Base-by-base conservation (phyloP, 2,888 invertebrate genomes). In the Apamea anceps region DNA sequence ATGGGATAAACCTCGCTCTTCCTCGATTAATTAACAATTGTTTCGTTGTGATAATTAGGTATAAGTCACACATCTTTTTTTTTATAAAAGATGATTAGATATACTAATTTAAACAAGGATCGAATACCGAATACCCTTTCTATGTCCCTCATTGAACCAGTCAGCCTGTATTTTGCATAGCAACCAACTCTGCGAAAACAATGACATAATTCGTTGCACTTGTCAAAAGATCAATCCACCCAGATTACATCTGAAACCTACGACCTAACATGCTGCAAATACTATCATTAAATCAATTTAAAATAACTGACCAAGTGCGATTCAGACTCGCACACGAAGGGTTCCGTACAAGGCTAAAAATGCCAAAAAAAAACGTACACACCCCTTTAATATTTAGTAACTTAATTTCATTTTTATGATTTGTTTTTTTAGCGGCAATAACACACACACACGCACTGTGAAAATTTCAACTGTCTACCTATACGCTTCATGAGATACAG, bases 281-380 rank as follows among this genome's bases (percentile, higher is more conserved):
- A 66, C 77, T 72, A 78, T 87, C n/a, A 88, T 85, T 86, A 75
- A 75, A 63, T 81, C 67, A 80, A 75, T 79, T 72, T 70, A 78
- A 77, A 77, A 81, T 67, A 81, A 70, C 51, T 18, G 18, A 51
- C 51, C 18, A 51, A 51, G 51, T 18, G 51, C 18, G 1, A 51
- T 18, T 51, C 51, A 6, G 18, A 51, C 18, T 51, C 51, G 18
- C 6, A 18, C 0, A 51, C 51, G 21, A 51, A 51, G 51, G 7
- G 7, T 21, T 51, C 51, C 51, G 21, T 51, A 25, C 54, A 25
- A 25, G 3, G 54, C 8, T 25, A 25, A 54, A 10, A 57, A 8
- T 0, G 8, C 8, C 21, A 21, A 54, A 54, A 54, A 54, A 25
- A 25, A 8, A 21, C 42, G 7, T 42, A 54, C 8, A 37, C 5